Evolutionary conservation across 2,113 vertebrate genomes (phyloP), one percentile per base, ranked within the genome.

Genomic region (Trachemys scripta): DNA sequence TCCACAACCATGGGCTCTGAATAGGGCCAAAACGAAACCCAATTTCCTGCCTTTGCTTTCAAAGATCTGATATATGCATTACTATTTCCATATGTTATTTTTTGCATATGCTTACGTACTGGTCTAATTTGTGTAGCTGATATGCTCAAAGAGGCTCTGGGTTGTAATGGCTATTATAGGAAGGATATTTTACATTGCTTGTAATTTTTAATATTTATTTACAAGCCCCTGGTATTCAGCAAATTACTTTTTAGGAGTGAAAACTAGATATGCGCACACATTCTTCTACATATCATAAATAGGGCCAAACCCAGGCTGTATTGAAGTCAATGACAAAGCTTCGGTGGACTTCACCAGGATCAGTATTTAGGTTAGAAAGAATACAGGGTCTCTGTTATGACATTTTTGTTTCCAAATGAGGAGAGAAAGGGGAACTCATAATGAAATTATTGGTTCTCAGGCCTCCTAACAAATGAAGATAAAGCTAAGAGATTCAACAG

Each of bases 401-500:
- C 19, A 38, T 14, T 38, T 49, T 6, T 12, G 5, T 62, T 62
- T 59, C 47, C 8, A 62, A 84, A 84, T 8, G 3, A 24, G 13
- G 47, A 24, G 29, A 50, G 45, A 50, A 42, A 25, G 6, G 38
- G 27, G 42, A 62, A 50, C 86, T 92, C 89, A 14, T 80, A 82
- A 49, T 72, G 29, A 88, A 93, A 50, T 16, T 54, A 49, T 91
- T 35, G 38, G 24, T 45, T 76, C 22, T 76, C 72, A 76, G 24
- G 25, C 84, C 88, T 94, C 79, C 54, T 81, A 88, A 84, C 91
- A 95, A 96, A 84, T 87, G 50, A 82, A 83, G 90, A 94, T 88
- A 88, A 72, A 87, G 95, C 38, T 88, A 92, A 45, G 59, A 56
- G 75, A 83, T 38, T 50, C 29, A 25, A 13, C 22, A 72, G 90